These are phyloP conservation scores for Prietella phreatophila DNA, from an alignment of 2,113 vertebrate genomes.

Conservation along the genomic window DNA sequence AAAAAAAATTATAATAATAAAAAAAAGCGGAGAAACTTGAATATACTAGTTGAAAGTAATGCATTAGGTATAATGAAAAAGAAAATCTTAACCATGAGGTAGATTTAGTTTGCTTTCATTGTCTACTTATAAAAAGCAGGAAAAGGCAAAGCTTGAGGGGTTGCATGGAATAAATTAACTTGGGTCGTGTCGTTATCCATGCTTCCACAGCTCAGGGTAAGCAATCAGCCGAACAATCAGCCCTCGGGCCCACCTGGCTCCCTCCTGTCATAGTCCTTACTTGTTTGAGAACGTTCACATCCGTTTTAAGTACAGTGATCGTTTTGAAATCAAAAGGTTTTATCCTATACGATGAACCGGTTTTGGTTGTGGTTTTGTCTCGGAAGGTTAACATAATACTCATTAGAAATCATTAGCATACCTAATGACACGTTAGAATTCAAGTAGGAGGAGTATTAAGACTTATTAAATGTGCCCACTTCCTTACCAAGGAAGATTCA, in stretches of 20 bases:
- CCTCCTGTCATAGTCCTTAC: background rate
- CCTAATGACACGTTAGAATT: background rate
- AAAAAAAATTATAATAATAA: no score
- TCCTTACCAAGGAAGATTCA: background rate
- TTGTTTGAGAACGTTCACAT: background rate
- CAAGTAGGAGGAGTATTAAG: no score
- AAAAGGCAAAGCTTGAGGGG: background rate
- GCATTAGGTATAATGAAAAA: background rate
- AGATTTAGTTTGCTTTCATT: background rate
- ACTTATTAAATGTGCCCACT: background rate
- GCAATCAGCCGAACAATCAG: slow-evolving; percentile 2
- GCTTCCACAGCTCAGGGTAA: background rate
- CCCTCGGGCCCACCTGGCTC: background rate
- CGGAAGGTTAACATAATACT: background rate
- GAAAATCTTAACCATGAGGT: no score
- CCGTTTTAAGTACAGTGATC: background rate
- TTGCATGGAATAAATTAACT: background rate
- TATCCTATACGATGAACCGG: background rate
- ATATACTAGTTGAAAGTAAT: background rate
- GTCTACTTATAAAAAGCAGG: background rate
- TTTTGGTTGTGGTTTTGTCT: background rate
- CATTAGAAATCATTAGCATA: background rate
- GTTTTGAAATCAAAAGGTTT: background rate
- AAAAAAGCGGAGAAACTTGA: no score
- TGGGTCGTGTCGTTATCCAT: background rate